Evolutionary conservation across 2,113 vertebrate species (phyloP), one percentile per base, ranked within the genome.

Genomic region (Trinectes maculatus): DNA sequence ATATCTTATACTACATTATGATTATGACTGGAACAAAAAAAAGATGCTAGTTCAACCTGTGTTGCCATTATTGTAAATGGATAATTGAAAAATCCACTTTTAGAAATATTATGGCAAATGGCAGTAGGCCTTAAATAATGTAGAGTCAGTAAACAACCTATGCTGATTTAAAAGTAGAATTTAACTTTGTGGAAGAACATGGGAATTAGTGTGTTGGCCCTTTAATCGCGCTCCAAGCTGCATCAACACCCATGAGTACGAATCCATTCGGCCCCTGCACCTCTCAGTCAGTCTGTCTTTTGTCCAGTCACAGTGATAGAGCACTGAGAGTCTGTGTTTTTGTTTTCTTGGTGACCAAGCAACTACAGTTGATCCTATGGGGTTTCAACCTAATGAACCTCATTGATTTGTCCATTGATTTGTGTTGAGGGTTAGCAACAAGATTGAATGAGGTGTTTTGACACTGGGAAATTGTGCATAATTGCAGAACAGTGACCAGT

Each of bases 341-440:
- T 59, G 62, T 87, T 91, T 87, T 86, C 69, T 77, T 73, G 71
- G 84, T 85, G 77, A 83, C 66, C 31, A 69, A 74, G 76, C 76
- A 79, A 80, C 73, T 74, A 65, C 71, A 74, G 68, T 74, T 82
- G 85, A 86, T 89, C 83, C 77, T 42, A 7, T 49, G 78, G 80
- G 79, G 84, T 89, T 88, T 85, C 76, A 84, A 58, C 59, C 55
- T 89, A 84, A 91, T 90, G 78, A 91, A 85, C 61, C 36, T 67
- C 79, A 88, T 91, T 84, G 89, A 92, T 91, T 87, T 87, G 70
- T 75, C 75, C 71, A 86, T 83, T 71, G 82, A 85, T 83, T 79
- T 79, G 61, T 83, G 60, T 82, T 79, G 79, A 73, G 68, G 66
- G 78, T 84, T 79, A 67, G 58, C 62, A 83, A 69, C 71, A 83